Evolutionary conservation across 2,888 invertebrate species (phyloP).

Genomic region (Synergus laeviventris): DNA sequence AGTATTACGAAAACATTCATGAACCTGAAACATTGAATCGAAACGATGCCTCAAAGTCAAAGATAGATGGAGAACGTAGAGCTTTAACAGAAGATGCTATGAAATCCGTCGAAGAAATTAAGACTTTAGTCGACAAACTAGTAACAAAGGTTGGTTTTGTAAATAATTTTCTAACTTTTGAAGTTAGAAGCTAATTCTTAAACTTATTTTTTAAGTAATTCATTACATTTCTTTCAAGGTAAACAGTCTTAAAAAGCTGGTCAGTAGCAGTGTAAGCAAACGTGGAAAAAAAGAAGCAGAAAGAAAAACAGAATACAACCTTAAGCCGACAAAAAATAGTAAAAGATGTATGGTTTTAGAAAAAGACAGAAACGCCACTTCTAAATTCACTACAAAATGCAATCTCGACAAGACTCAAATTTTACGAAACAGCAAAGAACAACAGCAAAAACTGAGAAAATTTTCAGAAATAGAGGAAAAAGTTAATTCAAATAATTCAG

Average conservation of each 20-base stretch:
- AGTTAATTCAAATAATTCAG: not conserved
- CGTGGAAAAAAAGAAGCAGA: not conserved
- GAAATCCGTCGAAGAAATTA: constrained; percentile 60
- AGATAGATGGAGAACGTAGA: not conserved
- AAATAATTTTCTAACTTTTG: not conserved
- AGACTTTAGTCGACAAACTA: constrained; percentile 58
- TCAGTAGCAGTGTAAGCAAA: constrained; percentile 4
- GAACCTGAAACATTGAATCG: not conserved
- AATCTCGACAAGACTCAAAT: not conserved
- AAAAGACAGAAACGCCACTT: not conserved
- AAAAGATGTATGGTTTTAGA: not conserved
- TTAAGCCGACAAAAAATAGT: not conserved
- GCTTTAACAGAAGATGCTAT: constrained; percentile 37
- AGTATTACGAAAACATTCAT: not conserved
- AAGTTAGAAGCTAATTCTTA: not conserved
- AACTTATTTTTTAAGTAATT: not conserved
- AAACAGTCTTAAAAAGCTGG: constrained; percentile 51
- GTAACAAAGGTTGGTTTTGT: constrained; percentile 57
- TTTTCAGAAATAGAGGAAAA: not conserved
- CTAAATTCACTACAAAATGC: not conserved
- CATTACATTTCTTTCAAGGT: constrained; percentile 47
- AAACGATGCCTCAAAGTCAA: not conserved
- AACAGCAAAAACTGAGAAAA: not conserved
- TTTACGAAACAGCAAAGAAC: not conserved
- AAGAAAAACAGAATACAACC: not conserved